Percentiles rank a stretch among this genome's conserved stretches.
phyloP scores from a whole-genome alignment of 2,113 vertebrate species.

The Ibidorhyncha struthersii region DNA sequence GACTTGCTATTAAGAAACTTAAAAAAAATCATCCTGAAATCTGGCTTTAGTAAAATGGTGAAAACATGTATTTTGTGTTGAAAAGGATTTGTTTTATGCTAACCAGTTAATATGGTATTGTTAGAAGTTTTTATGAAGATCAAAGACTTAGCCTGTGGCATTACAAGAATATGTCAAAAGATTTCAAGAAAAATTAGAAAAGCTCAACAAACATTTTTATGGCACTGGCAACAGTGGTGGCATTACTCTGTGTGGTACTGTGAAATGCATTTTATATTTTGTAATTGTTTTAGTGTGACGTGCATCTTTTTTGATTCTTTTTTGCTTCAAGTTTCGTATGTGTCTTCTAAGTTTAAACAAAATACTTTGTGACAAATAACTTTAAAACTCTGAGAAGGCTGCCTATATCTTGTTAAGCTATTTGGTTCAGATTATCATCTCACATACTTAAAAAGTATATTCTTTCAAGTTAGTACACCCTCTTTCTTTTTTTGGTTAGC shows the following conservation, averaged over 20 bases:
- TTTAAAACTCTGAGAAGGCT: not conserved
- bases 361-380: not conserved
- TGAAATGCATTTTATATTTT: not conserved
- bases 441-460: not conserved
- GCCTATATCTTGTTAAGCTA: not conserved
- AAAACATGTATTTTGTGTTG: not conserved
- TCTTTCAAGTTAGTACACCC: not conserved
- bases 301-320: not conserved
- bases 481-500: not conserved
- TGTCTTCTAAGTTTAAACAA: not conserved
- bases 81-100: not conserved
- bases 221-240: not conserved
- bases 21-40: not conserved
- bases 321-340: not conserved
- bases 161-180: not conserved
- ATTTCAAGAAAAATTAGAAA: constrained; percentile 6
- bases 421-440: not conserved
- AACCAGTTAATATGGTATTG: not conserved
- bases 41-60: not conserved
- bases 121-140: constrained; percentile 11
- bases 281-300: not conserved
- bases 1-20: not conserved
- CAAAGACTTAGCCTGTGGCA: constrained; percentile 6
- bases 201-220: not conserved
- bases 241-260: not conserved